Conservation (phyloP, 2,888 invertebrate genomes). For the Drosophila nr. perissopoda region DNA sequence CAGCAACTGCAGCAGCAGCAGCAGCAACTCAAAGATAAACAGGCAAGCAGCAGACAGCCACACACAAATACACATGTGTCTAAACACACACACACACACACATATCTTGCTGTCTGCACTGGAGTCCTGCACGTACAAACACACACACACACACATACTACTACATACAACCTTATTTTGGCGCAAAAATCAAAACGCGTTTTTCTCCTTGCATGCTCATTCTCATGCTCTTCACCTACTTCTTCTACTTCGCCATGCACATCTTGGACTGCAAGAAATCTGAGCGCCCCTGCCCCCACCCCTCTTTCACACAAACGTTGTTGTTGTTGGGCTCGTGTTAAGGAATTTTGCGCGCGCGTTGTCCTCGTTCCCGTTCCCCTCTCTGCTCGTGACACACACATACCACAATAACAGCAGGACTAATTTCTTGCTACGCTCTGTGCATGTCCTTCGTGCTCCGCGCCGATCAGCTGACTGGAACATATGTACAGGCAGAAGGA, state of each 20-base stretch:
- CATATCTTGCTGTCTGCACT: conserved; percentile 29
- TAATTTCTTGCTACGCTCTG: conserved; percentile 68
- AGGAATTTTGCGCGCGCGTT: conserved; percentile 79
- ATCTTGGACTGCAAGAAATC: conserved; percentile 64
- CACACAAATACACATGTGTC: conserved; percentile 42
- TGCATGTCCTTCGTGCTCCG: conserved; percentile 68
- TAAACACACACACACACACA: conserved; percentile 38
- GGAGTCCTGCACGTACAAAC: conserved; percentile 62
- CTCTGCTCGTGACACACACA: conserved; percentile 70
- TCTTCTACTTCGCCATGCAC: conserved; percentile 51
- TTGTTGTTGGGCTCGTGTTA: conserved; percentile 67
- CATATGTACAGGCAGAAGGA: conserved; percentile 54
- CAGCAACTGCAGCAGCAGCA: conserved; percentile 51
- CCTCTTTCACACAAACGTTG: conserved; percentile 14
- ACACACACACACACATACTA: conserved; percentile 39
- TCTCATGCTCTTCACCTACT: conserved; percentile 76
- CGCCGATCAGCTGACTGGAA: conserved; percentile 71
- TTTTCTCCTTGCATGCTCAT: conserved; percentile 64
- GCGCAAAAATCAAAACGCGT: conserved; percentile 71
- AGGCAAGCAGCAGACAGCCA: conserved; percentile 54
- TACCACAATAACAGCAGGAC: conserved; percentile 74
- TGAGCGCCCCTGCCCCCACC: conserved; percentile 59
- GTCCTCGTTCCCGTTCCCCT: conserved; percentile 57
- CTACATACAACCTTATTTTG: conserved; percentile 61
- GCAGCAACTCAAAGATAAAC: conserved; percentile 68